A percentile compares a stretch with the other conserved stretches of the same genome.
Evolutionary conservation across 2,888 invertebrate genomes (phyloP).

Genomic region (Metellina segmentata): DNA sequence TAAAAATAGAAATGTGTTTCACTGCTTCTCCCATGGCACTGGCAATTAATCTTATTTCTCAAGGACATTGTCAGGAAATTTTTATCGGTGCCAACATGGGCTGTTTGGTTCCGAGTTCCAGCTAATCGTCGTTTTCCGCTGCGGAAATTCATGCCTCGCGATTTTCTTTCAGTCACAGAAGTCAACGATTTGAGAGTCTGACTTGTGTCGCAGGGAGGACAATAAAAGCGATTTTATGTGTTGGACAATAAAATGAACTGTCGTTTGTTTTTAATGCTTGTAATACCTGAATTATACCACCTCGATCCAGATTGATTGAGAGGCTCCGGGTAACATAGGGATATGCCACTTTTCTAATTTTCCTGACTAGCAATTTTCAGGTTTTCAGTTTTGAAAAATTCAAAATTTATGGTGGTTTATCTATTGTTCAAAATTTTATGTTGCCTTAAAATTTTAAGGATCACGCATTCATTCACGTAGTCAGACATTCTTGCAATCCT

Average conservation of each 20-base stretch:
- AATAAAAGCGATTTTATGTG: neutral
- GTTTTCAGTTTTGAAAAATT: no score
- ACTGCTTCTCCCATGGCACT: constrained; percentile 21
- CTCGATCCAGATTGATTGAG: neutral
- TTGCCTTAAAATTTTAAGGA: no score
- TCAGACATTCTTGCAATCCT: no score
- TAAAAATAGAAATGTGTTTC: constrained; percentile 58
- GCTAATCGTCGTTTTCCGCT: neutral
- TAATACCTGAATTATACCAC: neutral
- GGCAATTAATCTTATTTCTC: constrained; percentile 44
- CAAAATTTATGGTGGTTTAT: no score
- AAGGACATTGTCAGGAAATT: constrained; percentile 35
- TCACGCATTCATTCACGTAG: no score
- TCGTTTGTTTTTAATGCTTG: neutral
- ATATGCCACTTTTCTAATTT: no score
- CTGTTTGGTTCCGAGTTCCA: neutral
- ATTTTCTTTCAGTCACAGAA: no score
- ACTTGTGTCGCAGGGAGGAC: neutral
- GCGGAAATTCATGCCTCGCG: neutral
- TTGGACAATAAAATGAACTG: neutral
- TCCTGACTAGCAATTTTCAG: no score
- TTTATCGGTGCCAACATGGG: neutral
- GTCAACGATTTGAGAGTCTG: no score
- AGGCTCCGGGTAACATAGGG: no score
- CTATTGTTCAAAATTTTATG: no score